Evolutionary conservation across 2,888 invertebrate genomes (phyloP), one percentile per base, ranked within the genome.

Genomic region (Miltochrista miniata): DNA sequence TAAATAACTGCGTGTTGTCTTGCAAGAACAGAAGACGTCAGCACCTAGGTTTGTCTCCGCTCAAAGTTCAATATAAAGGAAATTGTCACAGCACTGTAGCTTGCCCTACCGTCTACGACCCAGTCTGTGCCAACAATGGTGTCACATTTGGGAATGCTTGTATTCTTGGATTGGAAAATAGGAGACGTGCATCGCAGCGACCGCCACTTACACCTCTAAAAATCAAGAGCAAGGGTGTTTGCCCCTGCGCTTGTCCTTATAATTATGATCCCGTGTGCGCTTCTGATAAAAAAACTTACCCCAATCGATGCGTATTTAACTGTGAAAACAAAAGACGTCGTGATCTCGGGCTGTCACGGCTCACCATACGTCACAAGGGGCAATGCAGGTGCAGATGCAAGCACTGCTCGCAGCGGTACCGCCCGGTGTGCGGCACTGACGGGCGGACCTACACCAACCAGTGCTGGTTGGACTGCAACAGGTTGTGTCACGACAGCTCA

Each of bases 81-180:
- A 41, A 54, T 34, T 80, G 80, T 49, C 30, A 47, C 2, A 79
- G 79, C 43, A n/a, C n/a, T n/a, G n/a, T n/a, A n/a, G 15, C 29
- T 7, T 81, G 83, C 47, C 45, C 62, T 1, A 44, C 47, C 2
- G 47, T 51, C 0, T 50, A 64, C 24, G 47, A 47, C 0, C 80
- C 77, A 0, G 73, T 81, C 0, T 83, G 82, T 39, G 79, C 70
- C 1, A 73, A 66, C 9, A 70, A 79, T 40, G 56, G 51, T 0
- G 54, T 59, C 1, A 79, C 72, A 0, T 83, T 76, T 48, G 9
- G 30, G 0, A 82, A 74, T 43, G 29, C 43, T 7, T 82, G 81
- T 45, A 34, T 55, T 9, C 52, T 82, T 8, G 34, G 48, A 2
- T 79, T 75, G 29, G 68, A 67, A 11, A 79, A 75, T 39, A 15